Evolutionary conservation across 2,888 invertebrate genomes (phyloP), one percentile per base, ranked within the genome.

Genomic region (Ornithoptera priamus): DNA sequence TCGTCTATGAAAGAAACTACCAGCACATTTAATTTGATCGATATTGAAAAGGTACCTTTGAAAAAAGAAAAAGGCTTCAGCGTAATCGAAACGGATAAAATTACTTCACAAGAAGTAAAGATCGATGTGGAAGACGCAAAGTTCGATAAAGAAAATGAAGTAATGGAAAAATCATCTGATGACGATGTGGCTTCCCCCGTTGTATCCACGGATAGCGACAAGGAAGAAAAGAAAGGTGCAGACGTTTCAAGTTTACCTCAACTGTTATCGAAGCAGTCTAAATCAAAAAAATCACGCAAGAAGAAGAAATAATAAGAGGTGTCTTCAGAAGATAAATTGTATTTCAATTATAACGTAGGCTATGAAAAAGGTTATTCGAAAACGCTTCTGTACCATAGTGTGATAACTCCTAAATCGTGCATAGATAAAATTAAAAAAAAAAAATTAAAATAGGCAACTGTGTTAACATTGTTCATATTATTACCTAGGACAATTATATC

Each of bases 211-310:
- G 94, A 94, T 77, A 94, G 94, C 76, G 94, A 94, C 73, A 92
- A 90, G 71, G 92, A 93, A 46, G 90, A 88, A 67, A 92, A 86
- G 80, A 90, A 84, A 81, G 81, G 76, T 68, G 81, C 80, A 77
- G 86, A 89, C 81, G 83, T 88, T 76, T 85, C 87, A 71, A 87
- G 83, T 74, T 74, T 85, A 72, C 80, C 84, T 66, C 80, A 86
- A 78, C 85, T 88, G 77, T 85, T 83, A 64, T 78, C 84, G 76
- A 92, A 92, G 81, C 88, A 88, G 85, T 88, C 90, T 57, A 91
- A 92, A 74, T 89, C 93, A 79, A 93, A 93, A 80, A 94, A 94
- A 80, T 88, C 94, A 66, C 94, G 94, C 80, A 94, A 93, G 81
- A 94, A 94, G 88, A 93, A 94, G 81, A 94, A 94, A 87, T 94